Evolutionary conservation across 2,888 invertebrate genomes (phyloP), one percentile per base, ranked within the genome.

Genomic region (Perizoma affinitatum): DNA sequence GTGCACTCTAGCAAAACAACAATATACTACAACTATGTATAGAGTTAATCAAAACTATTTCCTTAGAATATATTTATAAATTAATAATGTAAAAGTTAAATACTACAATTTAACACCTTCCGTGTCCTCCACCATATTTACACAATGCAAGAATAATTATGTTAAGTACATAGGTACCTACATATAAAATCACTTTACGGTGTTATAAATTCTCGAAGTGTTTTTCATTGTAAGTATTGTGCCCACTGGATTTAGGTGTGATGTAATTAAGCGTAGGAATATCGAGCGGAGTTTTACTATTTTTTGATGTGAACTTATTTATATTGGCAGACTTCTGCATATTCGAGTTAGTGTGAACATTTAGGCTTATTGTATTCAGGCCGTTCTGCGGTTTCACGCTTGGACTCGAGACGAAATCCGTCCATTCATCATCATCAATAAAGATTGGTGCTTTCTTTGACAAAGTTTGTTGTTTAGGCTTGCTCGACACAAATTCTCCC

Each of bases 401-500:
- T 0, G 92, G 83, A 67, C 90, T 92, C 4, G 92, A 92, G 42
- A 92, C 88, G 65, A 92, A 93, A 58, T 93, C 92, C 41, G 90
- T 89, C 93, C 93, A 93, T 72, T 92, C 92, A 55, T 92, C 93
- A 53, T 90, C 90, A 55, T 92, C 92, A 0, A 72, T 78, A 64
- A 86, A 83, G 0, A 72, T 69, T 0, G 80, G 69, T 9, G 75
- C 69, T 69, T 86, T 88, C 66, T 85, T 85, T 40, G 79, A 68
- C 42, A 76, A 58, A 4, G 74, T 53, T 56, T 76, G 74, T 60
- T 82, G 84, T 69, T 83, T 87, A 3, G 92, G 90, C 64, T 84
- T 88, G 69, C 88, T 91, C 0, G 93, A 94, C 33, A 94, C 93
- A 74, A 94, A 94, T 66, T 94, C 94, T 2, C 94, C 93, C 94